Percentiles rank a stretch among this genome's conserved stretches.
Conservation (phyloP, 2,113 vertebrate species). For the Rhinogobius similis region DNA sequence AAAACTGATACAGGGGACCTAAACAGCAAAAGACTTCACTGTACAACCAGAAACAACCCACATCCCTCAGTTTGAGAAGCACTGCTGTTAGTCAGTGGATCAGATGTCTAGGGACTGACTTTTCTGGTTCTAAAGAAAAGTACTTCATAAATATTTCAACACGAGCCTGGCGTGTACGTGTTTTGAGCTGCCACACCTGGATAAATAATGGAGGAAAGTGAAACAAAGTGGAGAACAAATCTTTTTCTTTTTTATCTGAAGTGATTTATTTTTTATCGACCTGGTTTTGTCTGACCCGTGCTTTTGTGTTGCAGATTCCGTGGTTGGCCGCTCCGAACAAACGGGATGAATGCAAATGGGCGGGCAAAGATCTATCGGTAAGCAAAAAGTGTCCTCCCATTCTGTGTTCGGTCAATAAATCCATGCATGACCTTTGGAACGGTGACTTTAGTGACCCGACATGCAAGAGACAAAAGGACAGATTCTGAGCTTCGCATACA, state of each 20-base stretch:
- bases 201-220: conserved; percentile 77
- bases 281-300: conserved; percentile 23
- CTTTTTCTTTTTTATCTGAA: conserved; percentile 19
- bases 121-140: conserved; percentile 68
- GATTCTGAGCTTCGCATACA: background rate
- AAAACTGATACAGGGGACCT: too few species aligned
- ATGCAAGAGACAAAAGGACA: background rate
- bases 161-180: conserved; percentile 62
- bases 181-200: conserved; percentile 73
- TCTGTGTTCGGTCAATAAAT: background rate
- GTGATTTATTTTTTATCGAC: conserved; percentile 7
- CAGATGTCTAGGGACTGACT: conserved; percentile 54
- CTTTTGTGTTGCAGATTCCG: conserved; percentile 82
- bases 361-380: conserved; percentile 95
- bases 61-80: background rate
- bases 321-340: conserved; percentile 90
- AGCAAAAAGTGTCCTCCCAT: conserved; percentile 56
- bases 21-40: background rate
- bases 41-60: background rate
- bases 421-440: background rate
- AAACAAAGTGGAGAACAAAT: conserved; percentile 78
- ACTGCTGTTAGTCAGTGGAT: conserved; percentile 26
- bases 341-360: conserved; percentile 97
- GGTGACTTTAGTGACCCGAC: background rate
- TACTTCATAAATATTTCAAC: conserved; percentile 75